These are phyloP conservation scores for Gastracanthus pulcherrimus DNA, from an alignment of 2,888 invertebrate genomes.

Conservation along the genomic window DNA sequence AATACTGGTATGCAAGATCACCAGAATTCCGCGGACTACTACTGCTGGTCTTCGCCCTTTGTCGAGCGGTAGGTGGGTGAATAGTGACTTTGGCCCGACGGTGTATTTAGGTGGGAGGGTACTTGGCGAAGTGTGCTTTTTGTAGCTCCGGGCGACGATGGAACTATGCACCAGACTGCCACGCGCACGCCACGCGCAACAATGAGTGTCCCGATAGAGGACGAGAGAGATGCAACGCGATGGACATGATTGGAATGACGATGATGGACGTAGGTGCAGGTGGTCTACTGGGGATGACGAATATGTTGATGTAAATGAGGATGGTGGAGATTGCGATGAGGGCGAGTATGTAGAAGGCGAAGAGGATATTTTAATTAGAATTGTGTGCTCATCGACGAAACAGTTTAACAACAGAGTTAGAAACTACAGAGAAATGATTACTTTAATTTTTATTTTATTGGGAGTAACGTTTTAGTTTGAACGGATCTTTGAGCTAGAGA, in stretches of 20 bases:
- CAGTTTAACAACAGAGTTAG: too few relatives aligned
- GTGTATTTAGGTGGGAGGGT: slow-evolving; percentile 1
- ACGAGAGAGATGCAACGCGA: not conserved
- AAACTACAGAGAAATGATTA: too few relatives aligned
- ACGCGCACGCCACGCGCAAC: not conserved
- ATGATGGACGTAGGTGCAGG: not conserved
- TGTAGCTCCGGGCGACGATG: not conserved
- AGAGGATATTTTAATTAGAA: too few relatives aligned
- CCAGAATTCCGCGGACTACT: not conserved
- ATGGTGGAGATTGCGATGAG: too few relatives aligned
- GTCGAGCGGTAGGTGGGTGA: not conserved
- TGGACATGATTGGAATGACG: not conserved
- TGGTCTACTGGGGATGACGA: too few relatives aligned
- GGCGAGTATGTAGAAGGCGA: too few relatives aligned
- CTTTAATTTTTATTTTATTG: too few relatives aligned
- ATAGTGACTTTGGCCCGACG: not conserved
- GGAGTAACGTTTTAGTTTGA: too few relatives aligned
- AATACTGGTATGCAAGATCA: too few relatives aligned
- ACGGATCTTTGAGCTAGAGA: too few relatives aligned
- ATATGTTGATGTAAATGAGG: too few relatives aligned
- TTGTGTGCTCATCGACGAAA: too few relatives aligned
- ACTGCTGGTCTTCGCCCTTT: not conserved
- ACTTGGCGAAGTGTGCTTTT: slow-evolving; percentile 39
- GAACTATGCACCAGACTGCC: not conserved
- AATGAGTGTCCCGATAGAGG: not conserved